These are phyloP conservation scores for Limnothrissa miodon DNA, from an alignment of 2,113 vertebrate genomes.

Conservation along the genomic window DNA sequence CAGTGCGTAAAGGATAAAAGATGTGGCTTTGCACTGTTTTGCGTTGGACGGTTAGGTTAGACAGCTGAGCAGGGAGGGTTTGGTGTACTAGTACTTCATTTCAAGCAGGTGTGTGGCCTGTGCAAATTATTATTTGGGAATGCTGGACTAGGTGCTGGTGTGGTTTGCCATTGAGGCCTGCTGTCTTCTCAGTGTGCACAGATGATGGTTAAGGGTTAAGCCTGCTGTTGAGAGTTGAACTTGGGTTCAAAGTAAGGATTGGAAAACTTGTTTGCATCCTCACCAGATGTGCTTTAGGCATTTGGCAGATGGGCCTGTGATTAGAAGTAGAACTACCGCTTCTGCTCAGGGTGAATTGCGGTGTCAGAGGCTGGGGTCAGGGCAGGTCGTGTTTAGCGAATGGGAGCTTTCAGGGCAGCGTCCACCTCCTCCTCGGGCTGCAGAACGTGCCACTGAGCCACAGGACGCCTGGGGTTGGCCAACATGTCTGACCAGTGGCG, in stretches of 20 bases:
- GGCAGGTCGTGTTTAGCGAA: conserved; percentile 61
- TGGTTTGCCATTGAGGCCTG: background rate
- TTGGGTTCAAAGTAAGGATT: background rate
- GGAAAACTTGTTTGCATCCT: background rate
- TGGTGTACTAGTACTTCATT: background rate
- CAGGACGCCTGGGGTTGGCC: conserved; percentile 81
- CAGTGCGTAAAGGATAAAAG: background rate
- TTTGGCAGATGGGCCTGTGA: background rate
- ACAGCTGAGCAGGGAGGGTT: background rate
- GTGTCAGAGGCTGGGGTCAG: background rate
- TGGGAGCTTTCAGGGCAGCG: conserved; percentile 71
- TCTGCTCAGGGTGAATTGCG: background rate
- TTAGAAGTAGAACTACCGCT: background rate
- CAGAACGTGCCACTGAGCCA: conserved; percentile 84
- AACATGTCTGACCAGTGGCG: conserved; percentile 86
- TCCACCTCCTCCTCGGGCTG: conserved; percentile 77
- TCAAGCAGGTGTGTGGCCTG: background rate
- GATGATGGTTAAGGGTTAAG: background rate
- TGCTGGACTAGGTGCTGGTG: background rate
- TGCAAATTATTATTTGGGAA: background rate
- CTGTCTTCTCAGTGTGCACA: background rate
- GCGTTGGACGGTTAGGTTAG: background rate
- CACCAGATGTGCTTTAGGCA: background rate
- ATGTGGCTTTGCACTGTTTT: background rate
- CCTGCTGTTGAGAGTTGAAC: background rate